Evolutionary conservation across 1,140 invertebrate genomes (phyloP).

Genomic region (Bombus pyrosoma): DNA sequence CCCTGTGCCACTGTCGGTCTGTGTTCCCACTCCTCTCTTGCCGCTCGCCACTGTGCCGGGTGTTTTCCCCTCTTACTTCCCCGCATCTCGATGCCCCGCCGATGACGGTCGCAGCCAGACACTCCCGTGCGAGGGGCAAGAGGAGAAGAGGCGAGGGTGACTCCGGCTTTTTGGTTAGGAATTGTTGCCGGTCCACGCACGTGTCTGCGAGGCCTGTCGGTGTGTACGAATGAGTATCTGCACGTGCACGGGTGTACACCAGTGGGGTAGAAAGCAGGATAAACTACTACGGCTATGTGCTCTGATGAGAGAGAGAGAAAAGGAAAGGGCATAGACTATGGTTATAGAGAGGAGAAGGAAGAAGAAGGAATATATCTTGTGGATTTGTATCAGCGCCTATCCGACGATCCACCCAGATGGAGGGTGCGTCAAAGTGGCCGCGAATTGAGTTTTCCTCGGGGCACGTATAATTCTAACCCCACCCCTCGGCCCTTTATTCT

Average conservation of each 20-base stretch:
- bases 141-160: slow-evolving; percentile 73
- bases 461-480: slow-evolving; percentile 58
- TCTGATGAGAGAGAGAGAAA: slow-evolving; percentile 18
- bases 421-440: slow-evolving; percentile 72
- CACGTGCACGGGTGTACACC: slow-evolving; percentile 33
- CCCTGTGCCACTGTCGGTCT: slow-evolving; percentile 59
- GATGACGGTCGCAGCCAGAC: slow-evolving; percentile 79
- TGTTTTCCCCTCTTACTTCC: slow-evolving; percentile 40
- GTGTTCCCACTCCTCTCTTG: slow-evolving; percentile 36
- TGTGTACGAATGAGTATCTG: slow-evolving; percentile 44
- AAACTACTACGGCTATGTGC: slow-evolving; percentile 53
- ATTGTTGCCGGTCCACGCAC: slow-evolving; percentile 76
- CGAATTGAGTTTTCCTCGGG: slow-evolving; percentile 73
- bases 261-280: slow-evolving; percentile 44
- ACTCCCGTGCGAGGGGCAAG: slow-evolving; percentile 61
- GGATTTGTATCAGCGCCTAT: slow-evolving; percentile 65
- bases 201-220: slow-evolving; percentile 57
- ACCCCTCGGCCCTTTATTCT: slow-evolving; percentile 10
- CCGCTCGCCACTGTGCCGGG: slow-evolving; percentile 28
- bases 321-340: neutral
- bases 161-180: slow-evolving; percentile 80
- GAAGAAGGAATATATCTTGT: slow-evolving; percentile 61
- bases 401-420: slow-evolving; percentile 59
- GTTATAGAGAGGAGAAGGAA: slow-evolving; percentile 14
- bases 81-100: slow-evolving; percentile 63